phyloP scores from a whole-genome alignment of 2,888 invertebrate species.

The Nebria salina region DNA sequence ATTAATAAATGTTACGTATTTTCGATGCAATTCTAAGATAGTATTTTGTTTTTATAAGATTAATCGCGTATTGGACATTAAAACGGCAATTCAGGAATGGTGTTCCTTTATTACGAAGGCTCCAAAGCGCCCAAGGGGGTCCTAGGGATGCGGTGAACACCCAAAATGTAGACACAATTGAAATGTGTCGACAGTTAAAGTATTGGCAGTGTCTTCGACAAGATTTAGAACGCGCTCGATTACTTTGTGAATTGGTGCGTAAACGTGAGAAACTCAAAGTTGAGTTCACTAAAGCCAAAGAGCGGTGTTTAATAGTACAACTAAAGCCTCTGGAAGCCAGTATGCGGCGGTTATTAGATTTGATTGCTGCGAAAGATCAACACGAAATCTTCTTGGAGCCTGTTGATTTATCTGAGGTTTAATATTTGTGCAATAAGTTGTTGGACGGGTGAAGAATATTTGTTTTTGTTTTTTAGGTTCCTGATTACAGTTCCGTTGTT shows the following conservation, averaged over 20 bases:
- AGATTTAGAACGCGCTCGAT: slow-evolving; percentile 90
- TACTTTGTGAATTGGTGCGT: slow-evolving; percentile 93
- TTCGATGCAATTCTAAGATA: too few species aligned
- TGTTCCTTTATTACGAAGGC: slow-evolving; percentile 87
- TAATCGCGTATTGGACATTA: slow-evolving; percentile 97
- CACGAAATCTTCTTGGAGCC: slow-evolving; percentile 93
- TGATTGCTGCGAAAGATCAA: slow-evolving; percentile 81
- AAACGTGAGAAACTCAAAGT: slow-evolving; percentile 96
- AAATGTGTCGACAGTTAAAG: slow-evolving; percentile 85
- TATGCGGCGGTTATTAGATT: slow-evolving; percentile 78
- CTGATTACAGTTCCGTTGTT: slow-evolving; percentile 89
- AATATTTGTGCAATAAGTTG: slow-evolving; percentile 52
- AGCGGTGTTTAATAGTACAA: slow-evolving; percentile 82
- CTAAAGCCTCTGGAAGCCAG: slow-evolving; percentile 85
- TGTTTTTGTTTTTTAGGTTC: slow-evolving; percentile 70
- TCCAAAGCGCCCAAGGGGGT: slow-evolving; percentile 71
- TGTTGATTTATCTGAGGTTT: slow-evolving; percentile 83
- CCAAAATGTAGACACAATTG: slow-evolving; percentile 68
- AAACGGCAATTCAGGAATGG: slow-evolving; percentile 96
- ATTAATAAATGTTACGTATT: too few species aligned
- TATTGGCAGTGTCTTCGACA: slow-evolving; percentile 95
- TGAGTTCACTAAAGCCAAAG: slow-evolving; percentile 81
- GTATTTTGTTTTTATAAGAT: slow-evolving; percentile 48
- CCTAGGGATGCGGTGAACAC: slow-evolving; percentile 27
- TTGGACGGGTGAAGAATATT: slow-evolving; percentile 49